These are phyloP conservation scores for Xylota sylvarum DNA, from an alignment of 2,888 invertebrate genomes.

Conservation along the genomic window DNA sequence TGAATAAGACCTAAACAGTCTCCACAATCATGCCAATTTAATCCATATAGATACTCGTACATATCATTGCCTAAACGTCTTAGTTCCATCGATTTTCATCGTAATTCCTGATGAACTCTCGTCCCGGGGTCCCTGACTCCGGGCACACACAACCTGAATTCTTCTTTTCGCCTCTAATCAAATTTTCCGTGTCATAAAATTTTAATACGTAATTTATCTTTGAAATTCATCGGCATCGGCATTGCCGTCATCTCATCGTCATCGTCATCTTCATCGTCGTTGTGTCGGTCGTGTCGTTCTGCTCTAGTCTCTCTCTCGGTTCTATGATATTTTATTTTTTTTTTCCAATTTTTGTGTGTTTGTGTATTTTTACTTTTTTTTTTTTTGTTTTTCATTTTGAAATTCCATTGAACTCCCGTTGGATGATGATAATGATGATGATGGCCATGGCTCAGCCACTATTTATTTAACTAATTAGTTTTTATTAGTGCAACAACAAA, in stretches of 20 bases:
- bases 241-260: slow-evolving; percentile 1
- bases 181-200: slow-evolving; percentile 75
- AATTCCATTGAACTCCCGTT: slow-evolving; percentile 62
- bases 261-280: slow-evolving; percentile 13
- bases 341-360: slow-evolving; percentile 12
- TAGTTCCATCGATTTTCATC: slow-evolving; percentile 2
- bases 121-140: background rate
- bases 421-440: slow-evolving; percentile 40
- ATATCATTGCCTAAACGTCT: slow-evolving; percentile 8
- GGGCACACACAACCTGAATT: slow-evolving; percentile 38
- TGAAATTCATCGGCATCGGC: slow-evolving; percentile 57
- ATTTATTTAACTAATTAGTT: slow-evolving; percentile 77
- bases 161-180: slow-evolving; percentile 50
- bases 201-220: slow-evolving; percentile 71
- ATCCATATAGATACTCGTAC: slow-evolving; percentile 5
- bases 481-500: slow-evolving; percentile 77
- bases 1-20: background rate
- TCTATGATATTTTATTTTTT: slow-evolving; percentile 5
- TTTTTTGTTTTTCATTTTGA: slow-evolving; percentile 39
- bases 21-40: slow-evolving; percentile 4
- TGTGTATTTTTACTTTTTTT: no score
- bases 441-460: slow-evolving; percentile 51
- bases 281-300: background rate
- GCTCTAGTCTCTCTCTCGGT: slow-evolving; percentile 6
- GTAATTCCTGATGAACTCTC: slow-evolving; percentile 5